A percentile compares a stretch with the other conserved stretches of the same genome.
Evolutionary conservation across 2,888 invertebrate genomes (phyloP).

Genomic region (Alcis repandata): DNA sequence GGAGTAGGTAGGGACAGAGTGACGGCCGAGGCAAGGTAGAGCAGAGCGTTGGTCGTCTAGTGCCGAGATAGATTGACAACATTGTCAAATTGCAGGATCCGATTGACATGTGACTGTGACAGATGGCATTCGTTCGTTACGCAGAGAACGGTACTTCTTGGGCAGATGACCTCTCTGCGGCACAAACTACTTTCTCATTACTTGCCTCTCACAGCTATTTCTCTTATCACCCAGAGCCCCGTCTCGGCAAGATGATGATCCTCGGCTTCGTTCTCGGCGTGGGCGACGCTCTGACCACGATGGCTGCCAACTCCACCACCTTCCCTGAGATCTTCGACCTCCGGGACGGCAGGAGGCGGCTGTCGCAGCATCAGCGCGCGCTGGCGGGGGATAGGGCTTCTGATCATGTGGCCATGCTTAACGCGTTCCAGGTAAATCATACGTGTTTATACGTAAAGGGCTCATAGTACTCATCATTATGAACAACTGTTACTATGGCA

Average conservation of each 20-base stretch:
- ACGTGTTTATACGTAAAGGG: too few relatives aligned
- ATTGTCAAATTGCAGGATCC: too few relatives aligned
- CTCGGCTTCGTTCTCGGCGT: constrained; percentile 96
- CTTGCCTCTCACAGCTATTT: background rate
- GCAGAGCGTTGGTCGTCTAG: too few relatives aligned
- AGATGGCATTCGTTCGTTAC: too few relatives aligned
- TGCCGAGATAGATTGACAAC: too few relatives aligned
- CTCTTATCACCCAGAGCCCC: constrained; percentile 88
- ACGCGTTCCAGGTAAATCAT: constrained; percentile 93
- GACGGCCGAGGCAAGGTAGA: too few relatives aligned
- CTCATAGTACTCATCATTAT: too few relatives aligned
- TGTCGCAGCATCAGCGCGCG: constrained; percentile 94
- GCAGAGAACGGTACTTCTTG: too few relatives aligned
- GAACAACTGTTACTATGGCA: too few relatives aligned
- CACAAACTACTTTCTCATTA: background rate
- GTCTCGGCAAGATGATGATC: constrained; percentile 98
- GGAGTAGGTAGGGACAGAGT: too few relatives aligned
- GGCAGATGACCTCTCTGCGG: too few relatives aligned
- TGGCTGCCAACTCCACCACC: constrained; percentile 98
- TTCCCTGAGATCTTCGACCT: constrained; percentile 97
- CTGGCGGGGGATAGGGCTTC: constrained; percentile 95
- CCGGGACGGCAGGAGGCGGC: constrained; percentile 89
- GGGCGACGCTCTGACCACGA: constrained; percentile 96
- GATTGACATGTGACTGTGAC: too few relatives aligned
- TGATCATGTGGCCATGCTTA: constrained; percentile 98